Base-by-base conservation (phyloP, 2,888 invertebrate genomes). In the Sialis fuliginosa region DNA sequence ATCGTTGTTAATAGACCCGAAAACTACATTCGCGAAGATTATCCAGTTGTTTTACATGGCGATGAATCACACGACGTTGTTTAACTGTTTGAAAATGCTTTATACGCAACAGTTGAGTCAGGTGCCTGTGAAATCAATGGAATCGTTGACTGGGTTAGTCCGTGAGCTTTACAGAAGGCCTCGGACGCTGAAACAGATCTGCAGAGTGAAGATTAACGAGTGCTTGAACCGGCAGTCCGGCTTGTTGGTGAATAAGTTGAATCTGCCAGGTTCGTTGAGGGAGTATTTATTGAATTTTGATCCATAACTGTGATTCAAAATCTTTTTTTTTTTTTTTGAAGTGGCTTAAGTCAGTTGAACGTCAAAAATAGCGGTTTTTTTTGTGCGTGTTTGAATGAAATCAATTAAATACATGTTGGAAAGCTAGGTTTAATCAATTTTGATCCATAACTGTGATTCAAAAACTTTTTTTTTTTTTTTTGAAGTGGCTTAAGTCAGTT, bases 271-370 rank as follows among this genome's bases (percentile, higher is more conserved):
- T 51, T 70, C 74, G 40, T 65, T 83, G 33, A 79, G 78, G 60
- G 79, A 79, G 51, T 83, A 82, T 60, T 64, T 83, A 50, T 63
- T 80, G 54, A 76, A 75, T 61, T 79, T 79, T 61, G 77, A 78
- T 55, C 69, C 67, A 49, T 69, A 59, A 62, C 22, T 22, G 22
- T 22, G 22, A 22, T 22, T 22, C 22, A 22, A 22, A 22, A 22
- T 22, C 2, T 2, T 22, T 2, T 22, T 2, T 22, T 22, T 22
- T 22, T 22, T 22, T 22, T 22, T 22, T n/a, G n/a, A 22, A 22
- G 22, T 22, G 22, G 4, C 22, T 22, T 22, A 22, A 22, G 22
- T 22, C 22, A 22, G 22, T 22, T 22, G 4, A 22, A 22, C 22
- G 22, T n/a, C n/a, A n/a, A n/a, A n/a, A n/a, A n/a, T n/a, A n/a